These are phyloP conservation scores for Poecilobothrus nobilitatus DNA, from an alignment of 2,888 invertebrate genomes.

Conservation along the genomic window DNA sequence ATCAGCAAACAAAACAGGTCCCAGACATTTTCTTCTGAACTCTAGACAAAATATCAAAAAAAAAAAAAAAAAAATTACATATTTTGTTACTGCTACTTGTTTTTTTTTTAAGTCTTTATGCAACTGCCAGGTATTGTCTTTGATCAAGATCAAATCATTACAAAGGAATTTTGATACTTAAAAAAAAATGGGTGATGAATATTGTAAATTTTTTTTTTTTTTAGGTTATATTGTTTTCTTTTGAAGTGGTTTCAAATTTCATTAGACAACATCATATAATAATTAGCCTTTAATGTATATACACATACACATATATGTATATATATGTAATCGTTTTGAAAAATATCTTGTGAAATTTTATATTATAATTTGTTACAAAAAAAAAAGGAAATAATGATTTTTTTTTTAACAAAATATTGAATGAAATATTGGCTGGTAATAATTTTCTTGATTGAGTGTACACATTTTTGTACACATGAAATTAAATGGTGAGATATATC, in stretches of 20 bases:
- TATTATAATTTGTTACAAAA: background rate
- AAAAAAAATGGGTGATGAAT: background rate
- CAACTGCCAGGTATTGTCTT: no score
- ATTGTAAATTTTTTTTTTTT: background rate
- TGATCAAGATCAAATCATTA: background rate
- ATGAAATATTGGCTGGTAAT: background rate
- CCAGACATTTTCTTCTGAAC: background rate
- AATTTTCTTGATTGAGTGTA: no score
- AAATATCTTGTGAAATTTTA: background rate
- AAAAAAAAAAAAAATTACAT: background rate
- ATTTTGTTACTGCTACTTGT: background rate
- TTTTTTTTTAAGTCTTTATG: background rate
- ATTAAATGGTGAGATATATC: no score
- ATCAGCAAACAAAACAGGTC: background rate
- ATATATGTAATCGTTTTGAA: background rate
- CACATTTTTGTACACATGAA: no score
- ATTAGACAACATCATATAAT: background rate
- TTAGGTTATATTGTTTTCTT: background rate
- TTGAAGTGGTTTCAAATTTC: slow-evolving; percentile 4
- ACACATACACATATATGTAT: no score
- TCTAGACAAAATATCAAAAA: background rate
- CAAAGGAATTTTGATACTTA: background rate
- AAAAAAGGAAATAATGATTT: no score
- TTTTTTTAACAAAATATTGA: no score
- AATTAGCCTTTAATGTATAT: background rate